These are phyloP conservation scores for Orthosia gothica DNA, from an alignment of 2,888 invertebrate genomes.

Conservation along the genomic window DNA sequence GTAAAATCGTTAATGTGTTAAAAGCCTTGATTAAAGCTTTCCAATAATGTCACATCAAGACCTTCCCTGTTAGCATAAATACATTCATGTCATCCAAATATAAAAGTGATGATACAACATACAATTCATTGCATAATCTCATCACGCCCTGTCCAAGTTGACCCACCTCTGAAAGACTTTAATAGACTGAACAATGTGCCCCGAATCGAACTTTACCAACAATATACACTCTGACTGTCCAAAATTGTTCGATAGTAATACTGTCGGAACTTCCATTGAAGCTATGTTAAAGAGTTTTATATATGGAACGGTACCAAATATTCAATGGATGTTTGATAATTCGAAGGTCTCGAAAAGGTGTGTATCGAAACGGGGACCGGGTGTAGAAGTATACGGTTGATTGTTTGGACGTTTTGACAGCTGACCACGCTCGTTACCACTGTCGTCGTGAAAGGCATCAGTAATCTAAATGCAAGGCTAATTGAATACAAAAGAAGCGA, in stretches of 20 bases:
- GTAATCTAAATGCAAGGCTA: conserved; percentile 90
- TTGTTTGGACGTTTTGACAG: conserved; percentile 91
- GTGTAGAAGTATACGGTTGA: conserved; percentile 80
- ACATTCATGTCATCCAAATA: conserved; percentile 78
- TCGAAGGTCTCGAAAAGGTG: conserved; percentile 57
- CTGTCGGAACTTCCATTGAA: conserved; percentile 67
- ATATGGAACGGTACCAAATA: conserved; percentile 6
- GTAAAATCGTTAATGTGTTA: too few relatives aligned
- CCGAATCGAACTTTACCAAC: conserved; percentile 79
- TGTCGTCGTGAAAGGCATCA: conserved; percentile 90
- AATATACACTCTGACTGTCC: conserved; percentile 63
- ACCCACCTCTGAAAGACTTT: conserved; percentile 88
- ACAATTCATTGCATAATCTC: conserved; percentile 82
- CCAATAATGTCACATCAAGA: conserved; percentile 67
- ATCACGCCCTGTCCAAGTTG: conserved; percentile 87
- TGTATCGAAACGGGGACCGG: conserved; percentile 58
- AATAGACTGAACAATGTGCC: conserved; percentile 88
- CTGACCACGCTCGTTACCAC: conserved; percentile 91
- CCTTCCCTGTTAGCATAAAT: conserved; percentile 75
- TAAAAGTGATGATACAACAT: conserved; percentile 76
- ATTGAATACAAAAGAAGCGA: conserved; percentile 91
- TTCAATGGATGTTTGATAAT: conserved; percentile 56
- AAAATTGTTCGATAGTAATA: conserved; percentile 59
- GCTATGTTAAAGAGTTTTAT: conserved; percentile 5
- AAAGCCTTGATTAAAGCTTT: not conserved